Conservation (phyloP, 2,797 vertebrate genomes). For the Heterohyrax brucei region DNA sequence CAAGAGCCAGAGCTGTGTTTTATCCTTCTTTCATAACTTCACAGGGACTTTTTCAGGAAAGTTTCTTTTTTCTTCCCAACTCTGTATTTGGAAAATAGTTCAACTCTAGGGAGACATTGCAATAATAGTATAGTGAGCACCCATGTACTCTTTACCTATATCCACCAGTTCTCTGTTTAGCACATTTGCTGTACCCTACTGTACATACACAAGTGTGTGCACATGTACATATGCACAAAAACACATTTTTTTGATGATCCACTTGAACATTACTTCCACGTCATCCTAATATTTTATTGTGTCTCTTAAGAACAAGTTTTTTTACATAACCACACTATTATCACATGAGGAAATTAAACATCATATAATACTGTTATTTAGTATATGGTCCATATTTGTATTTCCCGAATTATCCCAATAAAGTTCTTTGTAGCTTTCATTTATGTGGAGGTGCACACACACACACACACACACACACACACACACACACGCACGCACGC, state of each 20-base stretch:
- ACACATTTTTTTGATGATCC: not conserved
- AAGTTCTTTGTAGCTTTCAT: slow-evolving; percentile 51
- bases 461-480: not conserved
- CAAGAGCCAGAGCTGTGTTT: slow-evolving; percentile 2
- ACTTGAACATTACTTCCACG: slow-evolving; percentile 7
- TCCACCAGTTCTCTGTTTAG: slow-evolving; percentile 42
- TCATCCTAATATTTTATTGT: slow-evolving; percentile 13
- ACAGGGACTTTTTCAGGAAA: not conserved
- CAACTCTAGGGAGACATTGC: not conserved
- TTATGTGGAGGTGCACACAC: not conserved
- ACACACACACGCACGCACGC: too few relatives aligned
- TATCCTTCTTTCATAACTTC: slow-evolving; percentile 7
- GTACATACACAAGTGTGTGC: not conserved
- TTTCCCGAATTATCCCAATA: not conserved
- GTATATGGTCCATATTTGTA: not conserved
- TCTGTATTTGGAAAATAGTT: slow-evolving; percentile 41
- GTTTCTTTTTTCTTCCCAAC: not conserved
- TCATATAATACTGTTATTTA: slow-evolving; percentile 2
- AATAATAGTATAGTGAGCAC: slow-evolving; percentile 15
- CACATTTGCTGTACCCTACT: not conserved
- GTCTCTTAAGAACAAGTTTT: slow-evolving; percentile 33
- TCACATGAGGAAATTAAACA: slow-evolving; percentile 35
- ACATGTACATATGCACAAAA: not conserved
- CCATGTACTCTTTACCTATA: not conserved
- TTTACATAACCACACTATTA: not conserved